Evolutionary conservation across 2,113 vertebrate species (phyloP), one percentile per base, ranked within the genome.

Genomic region (Phalacrocorax aristotelis): DNA sequence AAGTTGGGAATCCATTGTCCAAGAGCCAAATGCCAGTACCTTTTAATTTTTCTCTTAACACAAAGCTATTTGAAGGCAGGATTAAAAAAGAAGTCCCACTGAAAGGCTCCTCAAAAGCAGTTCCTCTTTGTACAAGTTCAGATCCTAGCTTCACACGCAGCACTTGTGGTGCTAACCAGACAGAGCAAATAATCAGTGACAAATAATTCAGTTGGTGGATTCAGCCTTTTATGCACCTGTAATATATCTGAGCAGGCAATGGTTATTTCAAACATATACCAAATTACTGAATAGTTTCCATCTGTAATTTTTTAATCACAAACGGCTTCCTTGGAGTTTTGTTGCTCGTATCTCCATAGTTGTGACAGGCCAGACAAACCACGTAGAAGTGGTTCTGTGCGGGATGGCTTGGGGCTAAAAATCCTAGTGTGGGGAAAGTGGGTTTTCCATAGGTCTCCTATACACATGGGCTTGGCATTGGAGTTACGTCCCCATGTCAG

Each of bases 1-100:
- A 89, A 40, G 68, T 75, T 97, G 70, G 83, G 80, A 98, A 88
- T 88, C 74, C 42, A 83, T 95, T 96, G 58, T 61, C 65, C 20
- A 22, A 97, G 51, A 95, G 19, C 5, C 44, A 94, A 94, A 88
- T 42, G 19, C 51, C 62, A 52, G 16, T 22, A 74, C 6, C 10
- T 90, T 87, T 80, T 15, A 13, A 9, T 65, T 34, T 75, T 90
- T 84, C 89, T 79, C 65, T 82, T 83, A 64, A 80, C 1, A 2
- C 7, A 74, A 69, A 84, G 36, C 15, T 72, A 54, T 79, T 71
- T 64, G 52, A 87, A 87, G 15, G 25, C 15, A 58, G 27, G 46
- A 87, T 69, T 76, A 6, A 40, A 93, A 80, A 87, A 49, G 21
- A 7, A 30, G 10, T 79, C 71, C 61, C 20, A 69, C 9, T 81